phyloP scores from a whole-genome alignment of 2,888 invertebrate genomes.

The Amaurobius ferox region DNA sequence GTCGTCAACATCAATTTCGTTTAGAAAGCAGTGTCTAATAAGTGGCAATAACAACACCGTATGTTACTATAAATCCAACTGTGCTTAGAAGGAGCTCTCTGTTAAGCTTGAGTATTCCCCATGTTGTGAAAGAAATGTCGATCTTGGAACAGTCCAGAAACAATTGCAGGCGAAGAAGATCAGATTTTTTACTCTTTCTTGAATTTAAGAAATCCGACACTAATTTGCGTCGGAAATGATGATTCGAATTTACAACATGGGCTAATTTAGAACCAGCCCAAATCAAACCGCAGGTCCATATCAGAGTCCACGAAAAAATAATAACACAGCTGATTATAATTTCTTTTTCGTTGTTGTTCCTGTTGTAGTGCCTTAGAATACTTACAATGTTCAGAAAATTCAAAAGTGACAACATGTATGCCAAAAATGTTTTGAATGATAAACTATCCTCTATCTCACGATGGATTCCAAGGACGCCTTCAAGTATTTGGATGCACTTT shows the following conservation, averaged over 20 bases:
- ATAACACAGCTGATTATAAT: too few relatives aligned
- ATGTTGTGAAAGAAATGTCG: slow-evolving; percentile 31
- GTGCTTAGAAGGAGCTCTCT: slow-evolving; percentile 20
- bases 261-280: slow-evolving; percentile 28
- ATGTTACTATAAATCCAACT: slow-evolving; percentile 25
- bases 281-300: slow-evolving; percentile 19
- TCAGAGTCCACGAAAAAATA: slow-evolving; percentile 36
- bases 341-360: too few relatives aligned
- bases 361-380: too few relatives aligned
- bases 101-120: slow-evolving; percentile 30
- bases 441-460: not conserved
- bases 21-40: too few relatives aligned
- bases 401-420: not conserved
- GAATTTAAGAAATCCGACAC: not conserved
- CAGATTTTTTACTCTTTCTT: not conserved
- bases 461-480: not conserved
- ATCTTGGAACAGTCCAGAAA: slow-evolving; percentile 24
- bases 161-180: slow-evolving; percentile 10
- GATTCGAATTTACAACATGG: slow-evolving; percentile 17
- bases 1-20: too few relatives aligned
- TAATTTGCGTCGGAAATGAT: slow-evolving; percentile 24
- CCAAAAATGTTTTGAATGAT: not conserved
- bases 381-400: slow-evolving; percentile 14
- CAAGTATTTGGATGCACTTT: too few relatives aligned
- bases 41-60: slow-evolving; percentile 19